A percentile compares a stretch with the other conserved stretches of the same genome.
Evolutionary conservation across 1,140 invertebrate species (phyloP).

Genomic region (Campodea augens): DNA sequence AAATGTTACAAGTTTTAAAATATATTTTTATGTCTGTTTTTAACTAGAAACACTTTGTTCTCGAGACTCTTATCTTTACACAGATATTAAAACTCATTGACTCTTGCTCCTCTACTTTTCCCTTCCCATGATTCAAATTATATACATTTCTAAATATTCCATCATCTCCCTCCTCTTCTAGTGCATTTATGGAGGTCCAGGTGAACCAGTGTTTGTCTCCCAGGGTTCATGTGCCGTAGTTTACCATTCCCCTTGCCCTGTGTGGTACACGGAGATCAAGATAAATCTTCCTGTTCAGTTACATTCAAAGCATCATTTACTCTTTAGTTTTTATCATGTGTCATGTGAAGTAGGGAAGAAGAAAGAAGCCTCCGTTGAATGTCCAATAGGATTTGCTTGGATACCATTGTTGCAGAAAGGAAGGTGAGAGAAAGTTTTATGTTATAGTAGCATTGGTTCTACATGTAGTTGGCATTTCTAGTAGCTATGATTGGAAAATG

Average conservation of each 20-base stretch:
- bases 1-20: too few species aligned
- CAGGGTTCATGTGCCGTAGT: slow-evolving; percentile 45
- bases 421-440: background rate
- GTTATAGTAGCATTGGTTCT: too few species aligned
- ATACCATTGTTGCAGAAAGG: background rate
- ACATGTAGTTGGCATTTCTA: too few species aligned
- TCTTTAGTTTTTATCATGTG: slow-evolving; percentile 78
- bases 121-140: too few species aligned
- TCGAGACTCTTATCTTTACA: too few species aligned
- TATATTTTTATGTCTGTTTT: too few species aligned
- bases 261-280: slow-evolving; percentile 81
- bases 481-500: too few species aligned
- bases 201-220: slow-evolving; percentile 36
- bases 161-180: too few species aligned
- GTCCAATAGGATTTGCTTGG: slow-evolving; percentile 70
- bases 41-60: too few species aligned
- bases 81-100: too few species aligned
- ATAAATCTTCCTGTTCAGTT: slow-evolving; percentile 58
- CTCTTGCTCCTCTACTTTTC: too few species aligned
- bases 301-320: slow-evolving; percentile 53
- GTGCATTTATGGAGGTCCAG: slow-evolving; percentile 56
- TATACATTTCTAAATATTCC: too few species aligned
- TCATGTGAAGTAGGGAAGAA: slow-evolving; percentile 70
- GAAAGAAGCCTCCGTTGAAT: slow-evolving; percentile 39
- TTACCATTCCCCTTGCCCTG: slow-evolving; percentile 59